These are phyloP conservation scores for Choloepus hoffmanni DNA, from an alignment of 2,113 vertebrate genomes.

Conservation along the genomic window DNA sequence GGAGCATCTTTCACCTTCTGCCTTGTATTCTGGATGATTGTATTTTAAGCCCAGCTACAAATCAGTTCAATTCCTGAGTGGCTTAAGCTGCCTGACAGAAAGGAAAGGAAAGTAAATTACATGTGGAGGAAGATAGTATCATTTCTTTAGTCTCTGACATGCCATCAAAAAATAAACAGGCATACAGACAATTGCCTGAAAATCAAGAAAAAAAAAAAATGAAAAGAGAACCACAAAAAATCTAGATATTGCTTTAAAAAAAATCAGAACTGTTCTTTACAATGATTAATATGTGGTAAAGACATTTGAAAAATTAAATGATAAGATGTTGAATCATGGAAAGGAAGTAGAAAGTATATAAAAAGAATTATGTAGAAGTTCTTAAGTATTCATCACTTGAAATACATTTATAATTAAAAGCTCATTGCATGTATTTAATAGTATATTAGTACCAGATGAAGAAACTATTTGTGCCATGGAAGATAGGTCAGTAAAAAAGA, in stretches of 20 bases:
- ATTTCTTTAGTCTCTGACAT: not conserved
- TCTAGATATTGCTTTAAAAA: not conserved
- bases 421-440: not conserved
- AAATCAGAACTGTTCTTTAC: not conserved
- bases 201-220: constrained; percentile 3
- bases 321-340: not conserved
- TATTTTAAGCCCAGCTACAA: not conserved
- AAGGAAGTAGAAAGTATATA: not conserved
- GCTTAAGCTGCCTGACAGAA: not conserved
- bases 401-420: not conserved
- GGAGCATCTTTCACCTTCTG: not conserved
- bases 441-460: not conserved
- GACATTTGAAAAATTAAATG: not conserved
- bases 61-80: not conserved
- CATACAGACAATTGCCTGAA: not conserved
- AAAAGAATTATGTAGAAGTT: not conserved
- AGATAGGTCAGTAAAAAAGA: not conserved
- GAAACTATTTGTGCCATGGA: not conserved
- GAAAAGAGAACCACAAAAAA: not conserved
- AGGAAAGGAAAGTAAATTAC: constrained; percentile 10
- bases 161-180: not conserved
- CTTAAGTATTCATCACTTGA: not conserved
- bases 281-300: not conserved
- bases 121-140: not conserved
- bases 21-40: not conserved